Base-by-base conservation (phyloP, 2,888 invertebrate species). In the Pterobdella sp. region DNA sequence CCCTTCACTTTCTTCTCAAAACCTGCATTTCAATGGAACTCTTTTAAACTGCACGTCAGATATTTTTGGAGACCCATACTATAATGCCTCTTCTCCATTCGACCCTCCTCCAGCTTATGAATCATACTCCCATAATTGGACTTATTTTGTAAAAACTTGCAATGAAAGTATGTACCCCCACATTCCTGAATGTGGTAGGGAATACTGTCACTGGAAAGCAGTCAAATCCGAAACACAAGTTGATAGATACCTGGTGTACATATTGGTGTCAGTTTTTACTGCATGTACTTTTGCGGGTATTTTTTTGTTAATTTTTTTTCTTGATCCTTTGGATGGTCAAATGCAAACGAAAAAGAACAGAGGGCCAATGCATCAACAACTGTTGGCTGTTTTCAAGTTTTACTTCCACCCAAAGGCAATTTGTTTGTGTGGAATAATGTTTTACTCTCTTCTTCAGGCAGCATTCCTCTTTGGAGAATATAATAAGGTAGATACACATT, bases 401-500 rank as follows among this genome's bases (percentile, higher is more conserved):
- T 77, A 80, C 71, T 34, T 74, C 26, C 77, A 81, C 73, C 66
- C 74, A 32, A 75, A 77, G 66, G 81, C 81, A 70, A 67, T 80
- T 31, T 76, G 81, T 56, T 75, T 81, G 29, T 69, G 80, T 18
- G 76, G 79, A 0, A 72, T 82, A 22, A 79, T 81, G 74, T 76
- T 81, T 74, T 82, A 81, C 76, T 79, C 79, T 14, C 76, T 78
- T 56, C 77, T 82, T 69, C 78, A 80, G 74, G 77, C 79, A 68
- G 79, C 79, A 66, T 82, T 82, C 76, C 78, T 81, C 52, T 78
- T 80, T 65, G 82, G 81, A 26, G 82, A 82, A 69, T 79, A 81
- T 63, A 78, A 80, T 63, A 81, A 80, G 81, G 82, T 82, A 78
- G n/a, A 73, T 22, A 26, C 18, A 14, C 3, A 35, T 52, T 65